These are phyloP conservation scores for Zaprionus lachaisei DNA, from an alignment of 1,140 invertebrate species.

Conservation along the genomic window DNA sequence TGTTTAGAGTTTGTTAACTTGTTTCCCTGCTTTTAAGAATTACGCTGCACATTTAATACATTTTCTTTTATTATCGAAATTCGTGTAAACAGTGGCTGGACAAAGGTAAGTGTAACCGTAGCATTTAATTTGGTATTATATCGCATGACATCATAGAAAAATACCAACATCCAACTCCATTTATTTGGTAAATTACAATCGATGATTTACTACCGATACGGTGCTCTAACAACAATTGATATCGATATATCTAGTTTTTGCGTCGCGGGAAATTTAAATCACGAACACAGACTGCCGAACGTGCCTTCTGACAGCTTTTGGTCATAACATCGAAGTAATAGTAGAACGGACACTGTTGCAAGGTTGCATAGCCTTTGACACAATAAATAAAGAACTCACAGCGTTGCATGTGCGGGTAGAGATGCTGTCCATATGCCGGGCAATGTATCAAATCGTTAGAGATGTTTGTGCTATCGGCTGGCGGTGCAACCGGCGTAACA, in stretches of 20 bases:
- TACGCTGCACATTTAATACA: constrained; percentile 26
- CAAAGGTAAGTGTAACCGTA: constrained; percentile 25
- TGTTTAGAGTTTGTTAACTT: background rate
- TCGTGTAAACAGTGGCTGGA: constrained; percentile 41
- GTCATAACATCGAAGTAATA: constrained; percentile 73
- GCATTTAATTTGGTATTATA: constrained; percentile 22
- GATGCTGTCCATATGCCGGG: constrained; percentile 71
- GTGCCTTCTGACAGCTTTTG: constrained; percentile 71
- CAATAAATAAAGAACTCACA: constrained; percentile 82
- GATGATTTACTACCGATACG: constrained; percentile 38
- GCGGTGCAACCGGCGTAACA: constrained; percentile 8
- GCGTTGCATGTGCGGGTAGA: constrained; percentile 75
- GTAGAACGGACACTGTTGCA: constrained; percentile 79
- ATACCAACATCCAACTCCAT: constrained; percentile 14
- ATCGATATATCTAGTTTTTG: constrained; percentile 26
- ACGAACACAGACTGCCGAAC: constrained; percentile 65
- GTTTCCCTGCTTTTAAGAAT: constrained; percentile 8
- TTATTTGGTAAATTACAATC: background rate
- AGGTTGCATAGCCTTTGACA: constrained; percentile 73
- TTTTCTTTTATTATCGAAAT: constrained; percentile 31
- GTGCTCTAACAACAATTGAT: constrained; percentile 14
- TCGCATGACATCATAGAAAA: constrained; percentile 38
- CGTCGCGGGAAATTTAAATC: constrained; percentile 64
- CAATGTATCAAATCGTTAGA: constrained; percentile 66
- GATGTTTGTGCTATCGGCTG: constrained; percentile 3